These are phyloP conservation scores for Dicentrarchus labrax DNA, from an alignment of 2,113 vertebrate genomes.

Conservation along the genomic window DNA sequence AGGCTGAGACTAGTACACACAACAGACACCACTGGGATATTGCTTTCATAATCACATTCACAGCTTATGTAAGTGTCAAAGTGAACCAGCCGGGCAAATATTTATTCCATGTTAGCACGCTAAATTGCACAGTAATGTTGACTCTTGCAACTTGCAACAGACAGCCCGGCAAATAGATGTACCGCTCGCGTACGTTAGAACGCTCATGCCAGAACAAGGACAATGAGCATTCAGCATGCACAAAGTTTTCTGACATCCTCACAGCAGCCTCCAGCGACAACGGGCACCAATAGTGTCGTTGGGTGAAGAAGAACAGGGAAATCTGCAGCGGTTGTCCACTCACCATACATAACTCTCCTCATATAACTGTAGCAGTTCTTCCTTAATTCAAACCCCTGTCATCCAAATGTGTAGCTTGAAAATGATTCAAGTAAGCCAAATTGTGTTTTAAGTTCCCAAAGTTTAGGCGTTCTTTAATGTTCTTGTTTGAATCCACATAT, in stretches of 20 bases:
- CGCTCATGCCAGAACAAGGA: neutral
- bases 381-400: neutral
- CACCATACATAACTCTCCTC: neutral
- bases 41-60: slow-evolving; percentile 58
- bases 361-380: neutral
- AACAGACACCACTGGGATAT: slow-evolving; percentile 39
- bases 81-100: slow-evolving; percentile 10
- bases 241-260: slow-evolving; percentile 27
- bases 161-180: neutral
- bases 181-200: neutral
- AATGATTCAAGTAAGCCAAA: neutral
- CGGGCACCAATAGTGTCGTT: neutral
- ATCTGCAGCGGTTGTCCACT: neutral
- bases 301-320: neutral
- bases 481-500: too few species aligned
- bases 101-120: slow-evolving; percentile 1
- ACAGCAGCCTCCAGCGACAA: neutral
- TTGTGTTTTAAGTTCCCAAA: neutral
- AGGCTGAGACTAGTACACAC: slow-evolving; percentile 48
- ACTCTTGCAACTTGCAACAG: neutral
- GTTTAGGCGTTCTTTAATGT: too few species aligned
- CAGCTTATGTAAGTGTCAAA: slow-evolving; percentile 58
- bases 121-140: slow-evolving; percentile 27
- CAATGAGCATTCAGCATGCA: neutral
- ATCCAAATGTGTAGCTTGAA: neutral